Evolutionary conservation across 2,113 vertebrate genomes (phyloP).

Genomic region (Himantopus leucocephalus): DNA sequence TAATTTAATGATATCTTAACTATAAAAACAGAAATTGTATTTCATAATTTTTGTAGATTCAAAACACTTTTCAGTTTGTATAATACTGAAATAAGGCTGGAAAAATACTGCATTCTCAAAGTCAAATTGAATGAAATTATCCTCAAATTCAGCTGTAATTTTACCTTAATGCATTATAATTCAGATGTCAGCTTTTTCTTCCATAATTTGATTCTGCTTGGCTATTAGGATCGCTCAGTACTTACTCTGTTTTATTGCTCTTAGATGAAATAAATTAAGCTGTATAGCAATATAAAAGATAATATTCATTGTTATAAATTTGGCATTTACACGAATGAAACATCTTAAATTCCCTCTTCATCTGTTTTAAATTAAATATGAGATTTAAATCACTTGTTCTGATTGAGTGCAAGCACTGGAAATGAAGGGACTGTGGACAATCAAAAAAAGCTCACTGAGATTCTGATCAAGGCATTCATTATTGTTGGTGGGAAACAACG

Average conservation of each 20-base stretch:
- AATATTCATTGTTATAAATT: conserved; percentile 51
- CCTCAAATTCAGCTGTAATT: conserved; percentile 35
- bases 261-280: conserved; percentile 57
- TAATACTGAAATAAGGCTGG: not conserved
- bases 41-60: not conserved
- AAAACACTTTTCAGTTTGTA: not conserved
- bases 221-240: conserved; percentile 19
- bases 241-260: conserved; percentile 50
- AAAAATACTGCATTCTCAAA: not conserved
- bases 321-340: conserved; percentile 23
- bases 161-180: conserved; percentile 51
- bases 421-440: not conserved
- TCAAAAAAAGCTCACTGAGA: not conserved
- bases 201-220: conserved; percentile 43
- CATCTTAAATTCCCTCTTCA: conserved; percentile 33
- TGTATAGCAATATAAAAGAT: conserved; percentile 17
- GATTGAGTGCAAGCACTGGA: conserved; percentile 15
- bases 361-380: conserved; percentile 57
- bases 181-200: conserved; percentile 46
- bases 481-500: not conserved
- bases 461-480: conserved; percentile 29
- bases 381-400: conserved; percentile 47
- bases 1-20: not conserved
- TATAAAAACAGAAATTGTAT: not conserved
- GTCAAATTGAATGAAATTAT: conserved; percentile 31